These are phyloP conservation scores for Aleadryas rufinucha DNA, from an alignment of 2,113 vertebrate genomes.

Conservation along the genomic window DNA sequence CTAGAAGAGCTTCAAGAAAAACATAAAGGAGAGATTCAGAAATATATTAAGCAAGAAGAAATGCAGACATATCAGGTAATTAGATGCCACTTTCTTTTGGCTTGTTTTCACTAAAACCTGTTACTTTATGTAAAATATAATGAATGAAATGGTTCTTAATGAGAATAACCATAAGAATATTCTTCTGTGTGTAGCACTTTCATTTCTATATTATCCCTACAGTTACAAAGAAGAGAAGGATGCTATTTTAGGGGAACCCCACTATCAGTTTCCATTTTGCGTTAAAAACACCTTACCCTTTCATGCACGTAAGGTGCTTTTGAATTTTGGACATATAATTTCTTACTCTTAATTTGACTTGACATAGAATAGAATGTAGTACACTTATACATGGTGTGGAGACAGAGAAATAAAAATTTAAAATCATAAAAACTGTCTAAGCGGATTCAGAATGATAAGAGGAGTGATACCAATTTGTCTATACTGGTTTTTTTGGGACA, in stretches of 20 bases:
- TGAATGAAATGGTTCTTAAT: not conserved
- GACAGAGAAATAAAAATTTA: not conserved
- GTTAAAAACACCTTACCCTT: not conserved
- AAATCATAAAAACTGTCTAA: not conserved
- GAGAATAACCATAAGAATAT: not conserved
- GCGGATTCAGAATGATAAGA: not conserved
- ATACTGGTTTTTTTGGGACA: accelerated
- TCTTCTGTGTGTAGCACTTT: not conserved
- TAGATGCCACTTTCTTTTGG: not conserved
- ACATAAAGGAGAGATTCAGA: conserved; percentile 4
- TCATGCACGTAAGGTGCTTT: not conserved
- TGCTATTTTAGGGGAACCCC: not conserved
- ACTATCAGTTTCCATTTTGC: not conserved
- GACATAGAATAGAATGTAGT: not conserved
- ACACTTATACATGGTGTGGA: not conserved
- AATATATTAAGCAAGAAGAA: not conserved
- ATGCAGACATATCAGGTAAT: not conserved
- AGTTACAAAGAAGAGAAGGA: not conserved
- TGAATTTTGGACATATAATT: not conserved
- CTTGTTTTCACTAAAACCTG: not conserved
- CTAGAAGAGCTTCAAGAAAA: conserved; percentile 69
- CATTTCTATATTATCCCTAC: not conserved
- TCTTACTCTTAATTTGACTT: not conserved
- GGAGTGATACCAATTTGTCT: not conserved
- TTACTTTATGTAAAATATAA: not conserved